These are phyloP conservation scores for Atractosteus spatula DNA, from an alignment of 2,113 vertebrate genomes.

Conservation along the genomic window DNA sequence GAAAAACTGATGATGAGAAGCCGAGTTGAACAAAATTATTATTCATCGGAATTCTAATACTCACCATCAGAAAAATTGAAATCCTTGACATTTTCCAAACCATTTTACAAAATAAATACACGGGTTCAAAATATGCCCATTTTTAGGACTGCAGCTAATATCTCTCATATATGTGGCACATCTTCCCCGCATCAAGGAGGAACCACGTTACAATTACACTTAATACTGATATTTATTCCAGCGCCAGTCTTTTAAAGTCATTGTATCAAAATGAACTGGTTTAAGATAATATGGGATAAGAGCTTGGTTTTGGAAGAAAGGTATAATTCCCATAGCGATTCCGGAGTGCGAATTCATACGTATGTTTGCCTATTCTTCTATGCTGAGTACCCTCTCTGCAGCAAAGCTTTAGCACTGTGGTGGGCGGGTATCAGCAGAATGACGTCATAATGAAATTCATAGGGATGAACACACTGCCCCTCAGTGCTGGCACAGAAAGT, in stretches of 20 bases:
- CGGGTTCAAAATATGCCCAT: slow-evolving; percentile 34
- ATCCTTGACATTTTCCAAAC: slow-evolving; percentile 46
- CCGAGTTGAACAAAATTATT: slow-evolving; percentile 1
- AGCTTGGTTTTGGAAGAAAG: slow-evolving; percentile 34
- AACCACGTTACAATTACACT: slow-evolving; percentile 31
- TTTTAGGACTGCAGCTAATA: slow-evolving; percentile 34
- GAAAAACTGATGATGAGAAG: background rate
- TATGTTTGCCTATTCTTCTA: slow-evolving; percentile 41
- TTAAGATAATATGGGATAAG: slow-evolving; percentile 38
- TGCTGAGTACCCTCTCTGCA: slow-evolving; percentile 40
- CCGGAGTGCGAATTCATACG: slow-evolving; percentile 33
- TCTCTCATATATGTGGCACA: slow-evolving; percentile 44
- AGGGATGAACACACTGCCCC: background rate
- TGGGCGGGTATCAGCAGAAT: slow-evolving; percentile 41
- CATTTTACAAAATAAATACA: slow-evolving; percentile 8
- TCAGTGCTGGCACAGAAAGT: background rate
- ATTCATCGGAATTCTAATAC: slow-evolving; percentile 33
- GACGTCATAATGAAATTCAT: slow-evolving; percentile 30
- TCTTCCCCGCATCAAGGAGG: slow-evolving; percentile 33
- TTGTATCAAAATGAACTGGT: slow-evolving; percentile 39
- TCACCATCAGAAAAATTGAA: slow-evolving; percentile 56
- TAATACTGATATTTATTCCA: slow-evolving; percentile 29
- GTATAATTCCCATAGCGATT: slow-evolving; percentile 61
- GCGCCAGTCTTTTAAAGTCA: slow-evolving; percentile 44
- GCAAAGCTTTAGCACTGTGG: slow-evolving; percentile 37